A percentile compares a stretch with the other conserved stretches of the same genome.
Conservation (phyloP, 2,888 invertebrate genomes). For the Tyria jacobaeae region DNA sequence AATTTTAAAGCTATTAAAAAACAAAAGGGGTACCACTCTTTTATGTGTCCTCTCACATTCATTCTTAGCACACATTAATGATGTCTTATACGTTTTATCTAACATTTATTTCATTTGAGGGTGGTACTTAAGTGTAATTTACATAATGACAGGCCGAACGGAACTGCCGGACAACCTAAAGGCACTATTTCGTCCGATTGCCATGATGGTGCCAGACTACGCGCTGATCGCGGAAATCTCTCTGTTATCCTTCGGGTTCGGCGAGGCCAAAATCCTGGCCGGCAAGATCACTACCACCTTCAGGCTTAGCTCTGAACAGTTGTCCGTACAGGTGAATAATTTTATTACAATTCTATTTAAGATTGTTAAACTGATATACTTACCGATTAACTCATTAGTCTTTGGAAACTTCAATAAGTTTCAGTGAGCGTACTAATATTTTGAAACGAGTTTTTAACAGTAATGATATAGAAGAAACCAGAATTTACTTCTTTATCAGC, state of each 20-base stretch:
- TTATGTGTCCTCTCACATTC: no score
- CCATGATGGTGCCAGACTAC: conserved; percentile 95
- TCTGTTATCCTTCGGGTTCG: conserved; percentile 92
- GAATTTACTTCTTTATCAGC: no score
- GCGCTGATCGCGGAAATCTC: conserved; percentile 93
- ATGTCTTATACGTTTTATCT: not conserved
- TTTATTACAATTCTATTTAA: not conserved
- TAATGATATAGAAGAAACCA: no score
- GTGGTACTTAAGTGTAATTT: not conserved
- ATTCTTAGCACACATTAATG: no score
- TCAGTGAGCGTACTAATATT: no score
- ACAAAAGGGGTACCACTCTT: no score
- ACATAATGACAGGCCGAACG: conserved; percentile 83
- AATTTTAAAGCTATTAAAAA: no score
- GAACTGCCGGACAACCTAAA: conserved; percentile 94
- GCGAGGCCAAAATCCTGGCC: conserved; percentile 89
- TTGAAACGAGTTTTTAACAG: no score
- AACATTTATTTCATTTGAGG: not conserved
- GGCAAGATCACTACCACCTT: conserved; percentile 93
- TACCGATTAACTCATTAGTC: no score
- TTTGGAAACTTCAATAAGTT: no score
- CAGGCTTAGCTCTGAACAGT: conserved; percentile 91
- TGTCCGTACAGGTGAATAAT: conserved; percentile 89
- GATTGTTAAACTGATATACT: not conserved
- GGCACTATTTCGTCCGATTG: conserved; percentile 92